Percentiles rank a stretch among this genome's conserved stretches.
phyloP scores from a whole-genome alignment of 2,888 invertebrate genomes.

The Hirtodrosophila histrioides region DNA sequence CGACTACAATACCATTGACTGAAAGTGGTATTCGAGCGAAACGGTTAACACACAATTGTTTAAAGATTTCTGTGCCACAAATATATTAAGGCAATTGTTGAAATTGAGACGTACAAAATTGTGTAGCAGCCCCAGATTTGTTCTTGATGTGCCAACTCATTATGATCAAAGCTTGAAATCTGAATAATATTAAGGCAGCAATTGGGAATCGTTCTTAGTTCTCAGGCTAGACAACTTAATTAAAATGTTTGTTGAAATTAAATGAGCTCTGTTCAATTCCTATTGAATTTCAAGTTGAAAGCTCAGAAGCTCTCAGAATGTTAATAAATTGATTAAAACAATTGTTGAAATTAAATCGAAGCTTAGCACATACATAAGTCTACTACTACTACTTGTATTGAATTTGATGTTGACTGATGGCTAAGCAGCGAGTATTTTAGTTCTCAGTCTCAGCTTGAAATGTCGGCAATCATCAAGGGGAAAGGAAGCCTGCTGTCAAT shows the following conservation, averaged over 20 bases:
- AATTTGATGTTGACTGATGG: conserved; percentile 3
- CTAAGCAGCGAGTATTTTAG: conserved; percentile 8
- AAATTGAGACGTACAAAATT: no score
- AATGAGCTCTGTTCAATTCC: no score
- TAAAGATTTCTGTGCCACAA: conserved; percentile 3
- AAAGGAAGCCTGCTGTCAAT: conserved; percentile 14
- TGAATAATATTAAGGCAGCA: no score
- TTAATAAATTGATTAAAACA: conserved; percentile 20
- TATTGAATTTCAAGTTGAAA: neutral
- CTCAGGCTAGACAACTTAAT: conserved; percentile 16
- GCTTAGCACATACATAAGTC: no score
- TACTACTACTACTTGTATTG: no score
- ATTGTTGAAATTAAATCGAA: neutral
- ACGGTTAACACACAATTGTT: conserved; percentile 33
- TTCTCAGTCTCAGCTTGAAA: conserved; percentile 16
- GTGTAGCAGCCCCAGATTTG: no score
- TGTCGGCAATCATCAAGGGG: conserved; percentile 43
- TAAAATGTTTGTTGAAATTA: conserved; percentile 3
- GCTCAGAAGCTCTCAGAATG: neutral
- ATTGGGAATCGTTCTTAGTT: neutral
- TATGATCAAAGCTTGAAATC: no score
- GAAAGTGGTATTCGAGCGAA: conserved; percentile 34
- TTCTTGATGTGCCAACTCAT: no score
- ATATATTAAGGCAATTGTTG: neutral
- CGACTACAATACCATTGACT: conserved; percentile 31